These are phyloP conservation scores for Chaenocephalus aceratus DNA, from an alignment of 2,113 vertebrate species.

Conservation along the genomic window DNA sequence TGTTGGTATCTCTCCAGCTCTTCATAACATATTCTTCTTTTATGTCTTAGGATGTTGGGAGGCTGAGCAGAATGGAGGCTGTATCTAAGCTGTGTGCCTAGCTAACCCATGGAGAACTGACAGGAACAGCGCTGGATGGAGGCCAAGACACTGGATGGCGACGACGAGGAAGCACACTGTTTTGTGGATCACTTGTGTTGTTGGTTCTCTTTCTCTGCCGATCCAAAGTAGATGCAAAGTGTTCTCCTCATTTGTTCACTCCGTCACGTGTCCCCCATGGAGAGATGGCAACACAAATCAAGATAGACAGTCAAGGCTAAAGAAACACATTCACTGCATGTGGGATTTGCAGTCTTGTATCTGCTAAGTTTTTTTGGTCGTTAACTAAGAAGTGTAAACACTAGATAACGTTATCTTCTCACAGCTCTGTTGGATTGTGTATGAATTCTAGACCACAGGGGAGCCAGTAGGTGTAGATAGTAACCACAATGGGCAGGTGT, in stretches of 20 bases:
- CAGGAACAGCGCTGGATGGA: conserved; percentile 71
- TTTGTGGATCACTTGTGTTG: conserved; percentile 61
- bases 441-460: conserved; percentile 56
- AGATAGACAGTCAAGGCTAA: conserved; percentile 74
- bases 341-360: conserved; percentile 37
- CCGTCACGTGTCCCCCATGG: conserved; percentile 63
- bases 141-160: conserved; percentile 78
- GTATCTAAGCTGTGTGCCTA: conserved; percentile 69
- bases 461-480: conserved; percentile 59
- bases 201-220: conserved; percentile 66
- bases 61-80: conserved; percentile 71
- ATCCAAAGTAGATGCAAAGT: conserved; percentile 68
- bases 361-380: conserved; percentile 44
- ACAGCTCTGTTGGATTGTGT: conserved; percentile 55
- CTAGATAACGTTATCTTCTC: conserved; percentile 47
- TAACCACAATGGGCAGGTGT: conserved; percentile 71
- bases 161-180: conserved; percentile 72
- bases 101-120: conserved; percentile 74
- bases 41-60: conserved; percentile 75
- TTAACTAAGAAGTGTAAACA: conserved; percentile 34
- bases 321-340: conserved; percentile 56
- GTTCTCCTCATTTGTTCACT: conserved; percentile 52
- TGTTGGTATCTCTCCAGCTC: conserved; percentile 32
- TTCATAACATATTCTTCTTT: conserved; percentile 66
- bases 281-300: conserved; percentile 78